Evolutionary conservation across 2,888 invertebrate genomes (phyloP), one percentile per base, ranked within the genome.

Genomic region (Girardia tigrina): DNA sequence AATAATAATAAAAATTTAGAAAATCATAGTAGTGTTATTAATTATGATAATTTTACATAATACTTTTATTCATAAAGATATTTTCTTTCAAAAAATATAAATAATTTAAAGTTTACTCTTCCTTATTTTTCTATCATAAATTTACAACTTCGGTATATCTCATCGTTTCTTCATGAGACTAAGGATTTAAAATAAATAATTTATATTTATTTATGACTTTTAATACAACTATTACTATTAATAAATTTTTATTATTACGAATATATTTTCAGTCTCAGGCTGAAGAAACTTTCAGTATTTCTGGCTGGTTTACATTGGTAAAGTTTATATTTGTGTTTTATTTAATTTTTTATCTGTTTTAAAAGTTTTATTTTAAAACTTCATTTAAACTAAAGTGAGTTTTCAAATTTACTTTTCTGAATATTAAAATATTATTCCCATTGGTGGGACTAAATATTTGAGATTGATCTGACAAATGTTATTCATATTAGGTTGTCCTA

Each of bases 281-380:
- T 12, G 71, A 71, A 26, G 71, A 71, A 28, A 71, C 71, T 71
- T 29, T 71, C 28, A 71, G 71, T 71, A 71, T 71, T 6, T 71
- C 71, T 23, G 71, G 71, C 14, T 71, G 71, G 71, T 71, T 71
- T 23, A 71, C 71, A 71, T 28, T 71, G 27, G 71, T 71, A 71
- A 71, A 28, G 23, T 12, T 36, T 36, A 12, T 36, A 36, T 12
- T 36, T 36, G 8, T 12, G 8, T 36, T 36, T 36, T 36, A 36
- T 12, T 16, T 12, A 36, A 16, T 36, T 36, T 12, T 36, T 36
- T 36, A 12, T 36, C 8, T 36, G 8, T 36, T 36, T 36, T 36
- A 36, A 36, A 36, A 36, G 36, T 36, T 36, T 36, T 36, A 12
- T 36, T 36, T 36, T 36, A 36, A 36, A 36, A 36, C 36, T 8